Evolutionary conservation across 2,888 invertebrate genomes (phyloP).

Genomic region (Hydrotaea cyrtoneurina): DNA sequence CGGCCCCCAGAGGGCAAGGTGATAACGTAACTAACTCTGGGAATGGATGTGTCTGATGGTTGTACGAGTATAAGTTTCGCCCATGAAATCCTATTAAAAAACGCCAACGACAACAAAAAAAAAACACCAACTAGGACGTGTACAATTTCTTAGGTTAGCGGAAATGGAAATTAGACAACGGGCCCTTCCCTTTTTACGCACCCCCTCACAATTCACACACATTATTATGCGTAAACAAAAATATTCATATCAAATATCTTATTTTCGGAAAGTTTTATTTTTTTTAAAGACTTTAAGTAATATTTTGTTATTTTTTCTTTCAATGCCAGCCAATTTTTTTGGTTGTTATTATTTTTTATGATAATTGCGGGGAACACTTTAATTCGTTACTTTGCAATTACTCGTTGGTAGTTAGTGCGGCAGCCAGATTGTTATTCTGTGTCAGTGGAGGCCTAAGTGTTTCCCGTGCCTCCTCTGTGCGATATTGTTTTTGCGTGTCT

Average conservation of each 20-base stretch:
- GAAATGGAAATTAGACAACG: slow-evolving; percentile 19
- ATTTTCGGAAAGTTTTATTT: not conserved
- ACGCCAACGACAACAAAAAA: not conserved
- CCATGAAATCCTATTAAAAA: slow-evolving; percentile 7
- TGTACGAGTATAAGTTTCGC: not conserved
- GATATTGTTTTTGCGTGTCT: slow-evolving; percentile 2
- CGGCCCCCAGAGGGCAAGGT: not conserved
- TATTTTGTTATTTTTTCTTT: not conserved
- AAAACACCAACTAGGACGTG: not conserved
- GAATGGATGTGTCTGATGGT: not conserved
- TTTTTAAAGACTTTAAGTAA: not conserved
- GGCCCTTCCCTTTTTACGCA: slow-evolving; percentile 4
- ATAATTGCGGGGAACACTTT: slow-evolving; percentile 10
- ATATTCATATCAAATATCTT: slow-evolving; percentile 2
- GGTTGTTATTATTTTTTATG: slow-evolving; percentile 18
- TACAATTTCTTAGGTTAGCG: not conserved
- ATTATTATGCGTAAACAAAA: slow-evolving; percentile 2
- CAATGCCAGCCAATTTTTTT: not conserved
- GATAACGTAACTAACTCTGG: slow-evolving; percentile 4
- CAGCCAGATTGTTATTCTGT: not conserved
- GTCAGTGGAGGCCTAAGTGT: not conserved
- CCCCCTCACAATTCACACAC: not conserved
- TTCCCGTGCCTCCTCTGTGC: not conserved
- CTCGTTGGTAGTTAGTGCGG: not conserved
- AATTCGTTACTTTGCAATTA: not conserved